A percentile compares a stretch with the other conserved stretches of the same genome.
phyloP scores from a whole-genome alignment of 2,888 invertebrate species.

The Clostera curtula region DNA sequence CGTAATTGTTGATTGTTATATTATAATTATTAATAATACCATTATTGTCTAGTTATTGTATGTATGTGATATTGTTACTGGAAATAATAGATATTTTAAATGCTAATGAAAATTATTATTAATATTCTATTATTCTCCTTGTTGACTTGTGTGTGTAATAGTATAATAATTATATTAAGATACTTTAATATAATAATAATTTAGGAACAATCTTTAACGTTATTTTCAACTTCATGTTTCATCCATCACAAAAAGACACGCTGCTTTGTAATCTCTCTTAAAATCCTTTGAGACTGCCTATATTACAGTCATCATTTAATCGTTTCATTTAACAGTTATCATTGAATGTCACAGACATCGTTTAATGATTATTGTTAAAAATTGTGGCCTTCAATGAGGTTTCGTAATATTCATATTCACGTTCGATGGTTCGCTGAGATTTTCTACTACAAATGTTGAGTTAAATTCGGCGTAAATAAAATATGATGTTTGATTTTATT shows the following conservation, averaged over 20 bases:
- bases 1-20: conserved; percentile 68
- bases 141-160: conserved; percentile 69
- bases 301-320: too few relatives aligned
- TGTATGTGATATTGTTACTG: conserved; percentile 74
- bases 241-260: conserved; percentile 13
- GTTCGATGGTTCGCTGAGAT: too few relatives aligned
- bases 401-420: too few relatives aligned
- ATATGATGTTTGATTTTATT: too few relatives aligned
- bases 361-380: too few relatives aligned
- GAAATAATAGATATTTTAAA: conserved; percentile 64
- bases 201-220: conserved; percentile 23
- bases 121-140: conserved; percentile 60
- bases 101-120: conserved; percentile 45
- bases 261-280: too few relatives aligned
- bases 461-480: too few relatives aligned
- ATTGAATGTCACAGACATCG: too few relatives aligned
- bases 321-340: too few relatives aligned
- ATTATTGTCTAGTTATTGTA: conserved; percentile 62
- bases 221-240: conserved; percentile 19
- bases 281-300: too few relatives aligned
- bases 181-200: conserved; percentile 30
- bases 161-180: conserved; percentile 20
- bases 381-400: too few relatives aligned
- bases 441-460: too few relatives aligned
- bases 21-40: conserved; percentile 39